Evolutionary conservation across 2,888 invertebrate genomes (phyloP).

Genomic region (Nephrotoma flavescens): DNA sequence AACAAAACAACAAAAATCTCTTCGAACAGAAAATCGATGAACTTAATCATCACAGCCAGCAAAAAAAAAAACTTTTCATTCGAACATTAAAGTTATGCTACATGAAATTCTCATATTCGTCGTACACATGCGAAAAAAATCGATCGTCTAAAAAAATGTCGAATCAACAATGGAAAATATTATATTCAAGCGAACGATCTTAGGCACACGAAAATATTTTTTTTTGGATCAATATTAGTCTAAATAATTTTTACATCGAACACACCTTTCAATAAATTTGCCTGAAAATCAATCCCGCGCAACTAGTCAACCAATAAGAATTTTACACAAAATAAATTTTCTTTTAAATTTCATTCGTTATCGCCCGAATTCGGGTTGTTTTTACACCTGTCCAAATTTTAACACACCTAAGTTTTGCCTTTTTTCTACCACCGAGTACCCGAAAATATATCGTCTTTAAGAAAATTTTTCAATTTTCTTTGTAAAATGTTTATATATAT

Average conservation of each 20-base stretch:
- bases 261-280: background rate
- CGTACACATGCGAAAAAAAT: background rate
- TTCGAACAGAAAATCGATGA: background rate
- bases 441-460: background rate
- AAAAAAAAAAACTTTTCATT: background rate
- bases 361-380: background rate
- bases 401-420: background rate
- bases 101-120: background rate
- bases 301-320: background rate
- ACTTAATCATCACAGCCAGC: background rate
- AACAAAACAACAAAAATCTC: slow-evolving; percentile 1
- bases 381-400: background rate
- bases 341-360: background rate
- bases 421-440: background rate
- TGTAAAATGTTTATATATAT: background rate
- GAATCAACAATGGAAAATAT: background rate
- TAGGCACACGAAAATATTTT: background rate
- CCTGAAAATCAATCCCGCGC: background rate
- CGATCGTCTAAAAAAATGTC: background rate
- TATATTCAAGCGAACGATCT: background rate
- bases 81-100: background rate
- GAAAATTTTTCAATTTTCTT: background rate
- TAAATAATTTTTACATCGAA: background rate
- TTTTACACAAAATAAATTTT: background rate
- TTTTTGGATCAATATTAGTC: background rate